Evolutionary conservation across 2,797 vertebrate species (phyloP), one percentile per base, ranked within the genome.

Genomic region (Chelonia mydas): DNA sequence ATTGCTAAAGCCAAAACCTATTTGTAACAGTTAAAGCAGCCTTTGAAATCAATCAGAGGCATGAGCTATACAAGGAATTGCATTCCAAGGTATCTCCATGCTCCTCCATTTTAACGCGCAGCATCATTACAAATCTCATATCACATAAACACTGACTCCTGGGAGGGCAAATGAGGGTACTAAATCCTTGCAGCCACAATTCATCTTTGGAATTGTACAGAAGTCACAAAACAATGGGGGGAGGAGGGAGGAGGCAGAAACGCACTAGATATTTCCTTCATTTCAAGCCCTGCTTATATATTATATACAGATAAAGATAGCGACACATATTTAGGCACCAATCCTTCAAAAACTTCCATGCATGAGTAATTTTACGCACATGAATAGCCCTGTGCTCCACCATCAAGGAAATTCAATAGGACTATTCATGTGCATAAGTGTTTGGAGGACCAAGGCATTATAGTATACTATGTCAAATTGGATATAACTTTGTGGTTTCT

Each of bases 101-200:
- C 54, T 80, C 81, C 89, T 95, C 79, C 25, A 54, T 97, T 97
- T 96, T 95, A 94, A 93, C 81, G 87, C 0, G 1, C 37, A 88
- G 23, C 86, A 91, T 91, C 90, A 93, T 96, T 93, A 92, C 53
- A 92, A 37, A 95, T 96, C 87, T 90, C 83, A 93, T 72, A 89
- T 95, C 74, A 90, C 90, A 96, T 95, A 96, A 94, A 96, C 92
- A 86, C 84, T 82, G 65, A 88, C 79, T 94, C 89, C 61, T 90
- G 16, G 81, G 77, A 89, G 76, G 88, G 94, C 51, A 94, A 95
- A 95, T 84, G 65, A 92, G 33, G 84, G 1, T 59, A 94, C 90
- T 95, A 95, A 95, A 95, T 92, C 86, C 54, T 92, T 95, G n/a
- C 31, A 84, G 76, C 61, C 78, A 91, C 93, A 96, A 85, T 95